Evolutionary conservation across 2,888 invertebrate species (phyloP).

Genomic region (Laothoe populi): DNA sequence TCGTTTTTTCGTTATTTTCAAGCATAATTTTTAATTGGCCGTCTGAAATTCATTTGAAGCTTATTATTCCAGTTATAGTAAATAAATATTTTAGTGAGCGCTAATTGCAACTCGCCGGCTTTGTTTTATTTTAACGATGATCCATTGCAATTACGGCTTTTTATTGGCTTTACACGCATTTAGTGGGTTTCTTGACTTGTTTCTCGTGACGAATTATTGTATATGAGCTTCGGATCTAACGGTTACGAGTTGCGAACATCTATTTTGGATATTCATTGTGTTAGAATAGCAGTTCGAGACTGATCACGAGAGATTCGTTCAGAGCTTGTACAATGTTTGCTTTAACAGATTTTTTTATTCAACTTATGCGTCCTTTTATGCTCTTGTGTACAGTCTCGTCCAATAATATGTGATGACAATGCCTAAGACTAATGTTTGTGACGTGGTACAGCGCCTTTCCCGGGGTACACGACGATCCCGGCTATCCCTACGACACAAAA

Average conservation of each 20-base stretch:
- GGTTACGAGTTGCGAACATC: constrained; percentile 21
- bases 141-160: constrained; percentile 50
- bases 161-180: constrained; percentile 53
- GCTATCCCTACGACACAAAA: constrained; percentile 91
- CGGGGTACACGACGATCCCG: constrained; percentile 91
- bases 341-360: background rate
- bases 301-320: background rate
- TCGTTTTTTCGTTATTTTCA: constrained; percentile 43
- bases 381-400: background rate
- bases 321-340: background rate
- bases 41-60: constrained; percentile 25
- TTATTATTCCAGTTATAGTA: constrained; percentile 11
- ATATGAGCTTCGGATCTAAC: constrained; percentile 7
- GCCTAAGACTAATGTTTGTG: background rate
- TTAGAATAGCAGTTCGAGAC: constrained; percentile 1
- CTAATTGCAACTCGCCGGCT: constrained; percentile 31
- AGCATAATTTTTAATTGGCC: constrained; percentile 38
- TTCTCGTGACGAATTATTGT: constrained; percentile 31
- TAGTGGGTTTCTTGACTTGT: constrained; percentile 34
- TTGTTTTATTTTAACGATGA: constrained; percentile 38
- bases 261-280: constrained; percentile 20
- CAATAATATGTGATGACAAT: background rate
- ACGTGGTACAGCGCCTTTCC: constrained; percentile 83
- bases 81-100: constrained; percentile 6
- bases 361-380: background rate